Base-by-base conservation (phyloP, 2,113 vertebrate genomes). In the Opisthocomus hoazin region DNA sequence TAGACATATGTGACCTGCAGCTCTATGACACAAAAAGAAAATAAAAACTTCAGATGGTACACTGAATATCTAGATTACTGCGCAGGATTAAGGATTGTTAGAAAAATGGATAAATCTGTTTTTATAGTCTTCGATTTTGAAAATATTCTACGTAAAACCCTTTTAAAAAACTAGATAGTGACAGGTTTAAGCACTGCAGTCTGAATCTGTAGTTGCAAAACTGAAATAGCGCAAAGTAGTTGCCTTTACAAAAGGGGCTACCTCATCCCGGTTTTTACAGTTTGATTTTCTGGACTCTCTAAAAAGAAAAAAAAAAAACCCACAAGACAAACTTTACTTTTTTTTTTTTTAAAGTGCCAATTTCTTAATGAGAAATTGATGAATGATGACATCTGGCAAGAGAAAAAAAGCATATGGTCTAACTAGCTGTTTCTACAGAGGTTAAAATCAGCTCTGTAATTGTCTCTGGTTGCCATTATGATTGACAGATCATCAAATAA, bases 291-390 rank as follows among this genome's bases (percentile, higher is more conserved):
- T 81, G 74, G 60, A 90, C 34, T 92, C 60, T 89, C 83, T 51
- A 48, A 79, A 56, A 32, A 71, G 81, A 57, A 57, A 56, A 30
- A 29, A 86, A 94, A 70, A 81, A 96, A 91, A 74, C 57, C 91
- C 63, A 80, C 53, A 58, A 61, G 26, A 87, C 12, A 89, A 87
- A 70, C 5, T 51, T 70, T 37, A 26, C 5, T n/a, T 41, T 34
- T 20, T 60, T 79, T 66, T 89, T 96, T 94, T 96, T 30, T 56
- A 79, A 24, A 97, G 79, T 97, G 94, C 95, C 82, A 90, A 98
- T 98, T 98, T 96, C 96, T 97, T 98, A 98, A 98, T 97, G 97
- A 98, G 97, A 98, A 98, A 98, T 98, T 98, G 98, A 98, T 98
- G 97, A 98, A 98, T 97, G 96, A 97, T 97, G 97, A 97, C 98